Percentiles rank a stretch among this genome's conserved stretches.
phyloP scores from a whole-genome alignment of 2,797 vertebrate genomes.

The Mastacembelus armatus region DNA sequence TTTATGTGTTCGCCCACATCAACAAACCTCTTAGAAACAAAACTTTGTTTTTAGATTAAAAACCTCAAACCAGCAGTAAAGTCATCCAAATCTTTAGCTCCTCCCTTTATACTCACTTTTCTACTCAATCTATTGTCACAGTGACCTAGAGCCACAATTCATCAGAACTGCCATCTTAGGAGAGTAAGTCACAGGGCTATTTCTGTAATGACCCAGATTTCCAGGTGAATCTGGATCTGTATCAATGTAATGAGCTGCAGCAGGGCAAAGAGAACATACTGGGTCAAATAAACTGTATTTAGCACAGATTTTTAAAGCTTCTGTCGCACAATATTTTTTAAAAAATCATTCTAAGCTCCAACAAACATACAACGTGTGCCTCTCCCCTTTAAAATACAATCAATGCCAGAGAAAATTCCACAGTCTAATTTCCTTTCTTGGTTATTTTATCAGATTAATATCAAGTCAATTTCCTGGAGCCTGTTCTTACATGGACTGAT shows the following conservation, averaged over 20 bases:
- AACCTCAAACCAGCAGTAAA: conserved; percentile 16
- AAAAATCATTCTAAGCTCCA: conserved; percentile 32
- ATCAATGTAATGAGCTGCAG: conserved; percentile 68
- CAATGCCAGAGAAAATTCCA: conserved; percentile 52
- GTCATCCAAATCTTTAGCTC: conserved; percentile 24
- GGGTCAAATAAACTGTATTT: conserved; percentile 47
- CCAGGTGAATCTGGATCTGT: conserved; percentile 76
- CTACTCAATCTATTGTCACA: conserved; percentile 71
- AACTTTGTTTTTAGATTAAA: conserved; percentile 51
- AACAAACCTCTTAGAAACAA: conserved; percentile 39
- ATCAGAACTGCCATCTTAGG: conserved; percentile 77
- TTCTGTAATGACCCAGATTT: conserved; percentile 83
- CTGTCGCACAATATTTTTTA: conserved; percentile 9
- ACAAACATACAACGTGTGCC: conserved; percentile 8
- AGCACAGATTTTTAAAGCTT: conserved; percentile 24
- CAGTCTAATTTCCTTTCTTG: conserved; percentile 73
- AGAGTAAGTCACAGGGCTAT: conserved; percentile 73
- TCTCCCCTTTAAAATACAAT: conserved; percentile 54
- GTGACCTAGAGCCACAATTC: conserved; percentile 81
- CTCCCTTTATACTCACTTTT: conserved; percentile 24
- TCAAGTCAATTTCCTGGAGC: conserved; percentile 80
- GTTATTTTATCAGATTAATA: conserved; percentile 79
- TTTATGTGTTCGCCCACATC: conserved; percentile 63
- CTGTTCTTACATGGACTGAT: conserved; percentile 72
- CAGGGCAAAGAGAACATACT: conserved; percentile 52